Base-by-base conservation (phyloP, 2,113 vertebrate species). In the Tachycineta bicolor region DNA sequence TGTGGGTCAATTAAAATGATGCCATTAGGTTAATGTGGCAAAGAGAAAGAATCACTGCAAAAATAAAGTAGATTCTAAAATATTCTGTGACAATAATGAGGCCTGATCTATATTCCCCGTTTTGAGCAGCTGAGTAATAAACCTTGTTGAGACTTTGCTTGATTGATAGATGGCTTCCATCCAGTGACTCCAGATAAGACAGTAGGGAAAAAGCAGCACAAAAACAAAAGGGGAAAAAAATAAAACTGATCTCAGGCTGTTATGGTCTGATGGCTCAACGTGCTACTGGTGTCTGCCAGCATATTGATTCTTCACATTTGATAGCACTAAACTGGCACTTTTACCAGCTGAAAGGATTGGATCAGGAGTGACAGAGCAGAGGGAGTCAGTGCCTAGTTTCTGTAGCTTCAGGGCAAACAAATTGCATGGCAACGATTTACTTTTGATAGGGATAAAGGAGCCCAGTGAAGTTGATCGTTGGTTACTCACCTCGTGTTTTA, bases 241-340 rank as follows among this genome's bases (percentile, higher is more conserved):
- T 31, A 78, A 86, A 94, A 69, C 79, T 34, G 82, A 87, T 96
- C 92, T 93, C 84, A 91, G 93, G 58, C 95, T 95, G 92, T 88
- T 94, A 93, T 78, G 95, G 89, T 96, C 95, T 94, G 83, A 83
- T 95, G 95, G 89, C 92, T 97, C 92, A 95, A 89, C 31, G 59
- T 74, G 82, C 91, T 93, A n/a, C 87, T 88, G 64, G 76, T 94
- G 89, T 83, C 92, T 97, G 96, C 89, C 97, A 96, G 96, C 92
- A 95, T 95, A 96, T 95, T 94, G 93, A 97, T 97, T 96, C 92
- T 75, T 91, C 92, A 82, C 90, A 93, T 97, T 96, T 94, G 94
- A 93, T 97, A 94, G 78, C 81, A 79, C 69, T 91, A 81, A 97
- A 90, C 50, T 88, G 79, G 94, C 91, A 89, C 65, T 92, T 92